Conservation (phyloP, 2,797 vertebrate species). For the Epinephelus coioides region DNA sequence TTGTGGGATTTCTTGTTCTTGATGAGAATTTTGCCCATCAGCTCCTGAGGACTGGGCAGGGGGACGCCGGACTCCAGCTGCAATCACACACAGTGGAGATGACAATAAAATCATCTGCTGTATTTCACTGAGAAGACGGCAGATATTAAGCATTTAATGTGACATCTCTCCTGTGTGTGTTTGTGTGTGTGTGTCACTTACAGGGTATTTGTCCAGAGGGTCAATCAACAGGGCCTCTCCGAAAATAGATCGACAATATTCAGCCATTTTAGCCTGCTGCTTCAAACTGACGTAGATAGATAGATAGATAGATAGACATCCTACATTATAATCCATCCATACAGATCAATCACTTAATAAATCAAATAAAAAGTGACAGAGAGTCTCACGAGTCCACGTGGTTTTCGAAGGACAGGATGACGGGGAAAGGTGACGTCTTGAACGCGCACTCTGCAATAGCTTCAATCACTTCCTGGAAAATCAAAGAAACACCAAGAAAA, state of each 20-base stretch:
- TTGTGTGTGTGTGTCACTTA: slow-evolving; percentile 75
- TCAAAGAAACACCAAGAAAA: slow-evolving; percentile 86
- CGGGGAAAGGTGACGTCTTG: slow-evolving; percentile 96
- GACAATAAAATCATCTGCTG: background rate
- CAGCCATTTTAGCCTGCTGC: slow-evolving; percentile 99
- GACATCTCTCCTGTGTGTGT: slow-evolving; percentile 1
- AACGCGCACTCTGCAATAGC: slow-evolving; percentile 98
- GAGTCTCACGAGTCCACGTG: slow-evolving; percentile 98
- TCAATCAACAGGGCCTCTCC: slow-evolving; percentile 96
- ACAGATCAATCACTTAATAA: background rate
- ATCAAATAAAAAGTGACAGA: background rate
- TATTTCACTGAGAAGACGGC: background rate
- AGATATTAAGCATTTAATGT: background rate
- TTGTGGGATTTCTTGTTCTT: slow-evolving; percentile 99
- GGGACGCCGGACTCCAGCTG: slow-evolving; percentile 94
- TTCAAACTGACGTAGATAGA: slow-evolving; percentile 83
- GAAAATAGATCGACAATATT: slow-evolving; percentile 97
- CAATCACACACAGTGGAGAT: slow-evolving; percentile 22
- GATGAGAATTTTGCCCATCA: slow-evolving; percentile 98
- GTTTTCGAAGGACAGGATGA: slow-evolving; percentile 98
- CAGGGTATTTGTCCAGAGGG: slow-evolving; percentile 95
- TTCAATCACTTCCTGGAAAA: slow-evolving; percentile 96
- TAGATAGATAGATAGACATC: background rate
- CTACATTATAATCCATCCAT: background rate
- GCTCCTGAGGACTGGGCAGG: slow-evolving; percentile 96